Evolutionary conservation across 1,140 invertebrate species (phyloP), one percentile per base, ranked within the genome.

Genomic region (Drosophila novamexicana): DNA sequence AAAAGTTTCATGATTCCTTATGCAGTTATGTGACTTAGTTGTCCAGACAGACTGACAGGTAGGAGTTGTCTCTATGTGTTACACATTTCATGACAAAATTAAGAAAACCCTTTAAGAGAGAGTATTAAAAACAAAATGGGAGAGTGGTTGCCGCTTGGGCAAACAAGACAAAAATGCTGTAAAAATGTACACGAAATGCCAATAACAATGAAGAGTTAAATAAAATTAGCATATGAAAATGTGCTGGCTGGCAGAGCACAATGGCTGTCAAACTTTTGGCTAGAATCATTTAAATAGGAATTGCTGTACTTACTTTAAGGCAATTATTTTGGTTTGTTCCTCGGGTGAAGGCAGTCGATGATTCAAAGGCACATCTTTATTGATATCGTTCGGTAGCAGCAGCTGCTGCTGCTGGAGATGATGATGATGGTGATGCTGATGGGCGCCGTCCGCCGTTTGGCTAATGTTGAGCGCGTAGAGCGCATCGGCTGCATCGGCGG

Each of bases 341-440:
- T 97, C 96, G 2, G 96, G 96, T 73, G 96, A 96, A 45, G 96
- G 96, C 79, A 97, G 93, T 88, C 96, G 95, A 93, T 97, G 96
- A 93, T 97, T 96, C 75, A 96, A 95, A 79, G 94, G 95, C 90
- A 95, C 95, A 85, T 96, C 95, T 81, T 95, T 94, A 81, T 93
- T 93, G 81, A 91, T 92, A 81, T 91, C 91, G 80, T 91, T 92
- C 64, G 90, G 79, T 64, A 92, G 72, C 58, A 81, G 75, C 40
- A 75, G 65, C 44, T 86, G 79, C 52, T 90, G 80, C 59, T 72
- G 72, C 7, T 54, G 67, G 18, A 58, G 81, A 42, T 66, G 66
- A 6, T 68, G 64, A 39, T 84, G 67, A 9, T 68, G 64, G 34
- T 84, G 67, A 7, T 70, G 77, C 22, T 72, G 59, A 44, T 68